Base-by-base conservation (phyloP, 2,113 vertebrate species). In the Tautogolabrus adspersus region DNA sequence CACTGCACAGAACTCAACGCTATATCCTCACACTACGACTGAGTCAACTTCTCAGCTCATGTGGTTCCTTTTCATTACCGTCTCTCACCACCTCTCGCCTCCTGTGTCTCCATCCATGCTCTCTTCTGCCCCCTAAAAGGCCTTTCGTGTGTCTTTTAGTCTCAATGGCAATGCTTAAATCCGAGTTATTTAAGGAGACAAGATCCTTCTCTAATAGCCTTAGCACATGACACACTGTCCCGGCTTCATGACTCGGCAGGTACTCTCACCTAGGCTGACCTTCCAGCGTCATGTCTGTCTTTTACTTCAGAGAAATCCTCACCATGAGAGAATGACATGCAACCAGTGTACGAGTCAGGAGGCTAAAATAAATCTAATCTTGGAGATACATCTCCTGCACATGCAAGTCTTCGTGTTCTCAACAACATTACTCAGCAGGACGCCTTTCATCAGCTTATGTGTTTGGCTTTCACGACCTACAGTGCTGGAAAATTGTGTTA, bases 161-260 rank as follows among this genome's bases (percentile, higher is more conserved):
- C 54, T 73, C 83, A 47, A 2, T 60, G 52, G 12, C 30, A 10
- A 55, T 26, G 58, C 30, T 79, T 80, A 76, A 73, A 54, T 56
- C 82, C 52, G 0, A 42, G 62, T 77, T 91, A 85, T 88, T 87
- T 76, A 19, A 68, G 47, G 79, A 79, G 26, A 23, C 3, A 52
- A 75, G 72, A 80, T 79, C 79, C 71, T 13, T 55, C 3, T 15
- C 56, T 86, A 83, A 88, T 56, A 66, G 78, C 51, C 66, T 89
- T 74, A 84, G 75, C 69, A 71, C 70, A 66, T 66, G 67, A 66
- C 74, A 38, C 23, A 34, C 34, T 49, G 72, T 77, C 22, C 60
- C 11, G 15, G 75, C 66, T 57, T 72, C 82, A 67, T 78, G 79
- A 80, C 78, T 58, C 26, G 23, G 70, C 67, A 79, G 65, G 47